Evolutionary conservation across 1,140 invertebrate genomes (phyloP), one percentile per base, ranked within the genome.

Genomic region (Micrasema longulum): DNA sequence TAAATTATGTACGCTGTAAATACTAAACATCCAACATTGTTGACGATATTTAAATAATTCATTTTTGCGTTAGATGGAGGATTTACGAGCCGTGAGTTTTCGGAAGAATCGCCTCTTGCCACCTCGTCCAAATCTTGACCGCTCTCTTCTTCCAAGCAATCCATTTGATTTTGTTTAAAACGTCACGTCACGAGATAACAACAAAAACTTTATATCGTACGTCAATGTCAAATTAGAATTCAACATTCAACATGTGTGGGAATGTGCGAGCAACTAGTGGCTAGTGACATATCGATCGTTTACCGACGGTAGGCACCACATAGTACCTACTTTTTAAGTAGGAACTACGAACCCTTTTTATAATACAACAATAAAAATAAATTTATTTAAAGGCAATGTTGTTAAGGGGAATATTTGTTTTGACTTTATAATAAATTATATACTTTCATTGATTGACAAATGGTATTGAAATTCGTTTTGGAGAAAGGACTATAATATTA

Each of bases 31-130:
- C 74, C 75, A 80, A 80, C 22, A 81, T 83, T 84, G 53, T 78
- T 80, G 20, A 79, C 20, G 31, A 84, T 22, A 77, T 84, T 84
- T 62, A 83, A 68, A 55, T 79, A 78, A 75, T 82, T 77, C 9
- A 83, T 75, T 41, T 72, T 26, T 55, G 78, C 75, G 52, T 69
- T 50, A 63, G 77, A 73, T n/a, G 48, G 67, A 31, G 72, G 14
- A 50, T 76, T 68, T 20, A 70, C 71, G 65, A 71, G 68, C 26
- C 77, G 69, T 0, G 68, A 70, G 41, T 23, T 70, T 26, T 70
- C 68, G 1, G 66, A 67, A n/a, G 81, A 77, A 43, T 77, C 77
- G 20, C 77, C 77, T 65, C 77, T 77, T 1, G 52, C 20, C 20
- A 77, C 66, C 78, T 63, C 43, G 73, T 65, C 66, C 48, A 48